Evolutionary conservation across 2,113 vertebrate genomes (phyloP).

Genomic region (Myrmophylax atrothorax): DNA sequence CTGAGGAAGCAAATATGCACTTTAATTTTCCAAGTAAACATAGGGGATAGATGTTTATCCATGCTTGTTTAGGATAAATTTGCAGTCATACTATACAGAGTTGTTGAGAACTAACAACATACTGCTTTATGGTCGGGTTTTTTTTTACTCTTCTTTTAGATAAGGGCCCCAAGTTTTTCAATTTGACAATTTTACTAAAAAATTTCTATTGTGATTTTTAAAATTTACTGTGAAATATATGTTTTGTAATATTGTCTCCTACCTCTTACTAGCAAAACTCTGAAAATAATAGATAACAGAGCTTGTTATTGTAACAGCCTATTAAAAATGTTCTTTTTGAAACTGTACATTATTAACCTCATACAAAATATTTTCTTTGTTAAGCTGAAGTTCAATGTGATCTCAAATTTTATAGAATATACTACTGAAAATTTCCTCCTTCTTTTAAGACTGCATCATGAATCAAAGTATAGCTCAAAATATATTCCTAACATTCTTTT

Average conservation of each 20-base stretch:
- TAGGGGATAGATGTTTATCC: neutral
- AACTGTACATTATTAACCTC: neutral
- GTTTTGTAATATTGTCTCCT: neutral
- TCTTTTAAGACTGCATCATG: neutral
- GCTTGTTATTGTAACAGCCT: neutral
- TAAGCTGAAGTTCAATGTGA: neutral
- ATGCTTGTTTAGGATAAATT: neutral
- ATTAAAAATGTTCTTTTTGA: neutral
- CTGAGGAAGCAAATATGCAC: constrained; percentile 38
- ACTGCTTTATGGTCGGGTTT: neutral
- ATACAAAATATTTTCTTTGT: neutral
- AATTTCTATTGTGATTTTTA: neutral
- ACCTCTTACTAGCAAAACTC: neutral
- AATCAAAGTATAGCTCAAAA: neutral
- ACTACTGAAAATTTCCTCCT: neutral
- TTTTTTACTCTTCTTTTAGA: neutral
- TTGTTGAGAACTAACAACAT: neutral
- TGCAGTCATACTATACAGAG: neutral
- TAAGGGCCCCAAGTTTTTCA: neutral
- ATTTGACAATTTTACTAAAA: neutral
- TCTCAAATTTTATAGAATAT: neutral
- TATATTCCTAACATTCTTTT: neutral
- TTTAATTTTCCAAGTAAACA: constrained; percentile 34
- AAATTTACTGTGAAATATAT: neutral
- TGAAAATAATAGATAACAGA: neutral